Percentiles rank a stretch among this genome's conserved stretches.
These are phyloP conservation scores for Forbesichthys papilliferus DNA, from an alignment of 2,113 vertebrate genomes.

Conservation along the genomic window DNA sequence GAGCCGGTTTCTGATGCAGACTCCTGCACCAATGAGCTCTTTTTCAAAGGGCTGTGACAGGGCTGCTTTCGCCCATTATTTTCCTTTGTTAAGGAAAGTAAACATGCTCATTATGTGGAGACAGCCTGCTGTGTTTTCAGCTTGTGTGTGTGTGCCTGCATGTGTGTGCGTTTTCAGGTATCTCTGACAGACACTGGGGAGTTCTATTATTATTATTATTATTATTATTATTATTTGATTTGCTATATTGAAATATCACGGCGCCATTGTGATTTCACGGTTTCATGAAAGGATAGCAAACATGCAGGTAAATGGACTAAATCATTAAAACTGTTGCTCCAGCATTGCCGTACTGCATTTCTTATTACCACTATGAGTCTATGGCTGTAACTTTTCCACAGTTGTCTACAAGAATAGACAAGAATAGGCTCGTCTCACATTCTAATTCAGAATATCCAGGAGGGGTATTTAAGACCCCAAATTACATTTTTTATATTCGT, in stretches of 20 bases:
- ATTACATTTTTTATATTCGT: conserved; percentile 64
- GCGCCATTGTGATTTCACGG: not conserved
- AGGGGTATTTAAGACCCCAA: conserved; percentile 40
- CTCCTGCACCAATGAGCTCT: not conserved
- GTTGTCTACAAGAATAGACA: not conserved
- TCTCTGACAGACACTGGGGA: too few relatives aligned
- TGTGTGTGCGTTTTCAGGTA: too few relatives aligned
- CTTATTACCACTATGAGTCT: too few relatives aligned
- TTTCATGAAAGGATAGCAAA: too few relatives aligned
- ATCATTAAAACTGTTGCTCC: too few relatives aligned
- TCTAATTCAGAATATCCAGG: conserved; percentile 46
- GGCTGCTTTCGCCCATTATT: too few relatives aligned
- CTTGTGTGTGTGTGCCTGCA: too few relatives aligned
- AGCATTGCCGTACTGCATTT: too few relatives aligned
- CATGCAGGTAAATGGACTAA: too few relatives aligned
- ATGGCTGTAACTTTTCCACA: not conserved
- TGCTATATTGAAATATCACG: not conserved
- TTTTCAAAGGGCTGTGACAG: too few relatives aligned
- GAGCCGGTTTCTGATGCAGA: not conserved
- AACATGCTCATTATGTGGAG: not conserved
- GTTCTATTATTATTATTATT: too few relatives aligned
- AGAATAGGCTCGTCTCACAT: conserved; percentile 28
- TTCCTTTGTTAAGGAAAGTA: not conserved
- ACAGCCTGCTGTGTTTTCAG: too few relatives aligned
- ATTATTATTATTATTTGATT: not conserved